These are phyloP conservation scores for Dendrophyllia cribrosa DNA, from an alignment of 64 coral and sea anemone species.

Conservation along the genomic window DNA sequence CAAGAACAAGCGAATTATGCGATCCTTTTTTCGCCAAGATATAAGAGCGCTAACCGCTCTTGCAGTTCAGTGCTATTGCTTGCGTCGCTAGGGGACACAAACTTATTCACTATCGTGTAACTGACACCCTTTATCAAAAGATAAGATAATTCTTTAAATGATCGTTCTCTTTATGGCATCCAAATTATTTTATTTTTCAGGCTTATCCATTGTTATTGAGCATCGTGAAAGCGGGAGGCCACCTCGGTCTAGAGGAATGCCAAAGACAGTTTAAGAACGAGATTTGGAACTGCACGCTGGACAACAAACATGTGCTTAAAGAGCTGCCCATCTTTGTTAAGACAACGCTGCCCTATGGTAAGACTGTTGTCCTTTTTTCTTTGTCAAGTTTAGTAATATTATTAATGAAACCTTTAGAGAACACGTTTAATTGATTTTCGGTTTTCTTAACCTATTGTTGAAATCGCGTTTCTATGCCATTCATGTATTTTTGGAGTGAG, in stretches of 20 bases:
- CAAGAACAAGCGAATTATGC: too few relatives aligned
- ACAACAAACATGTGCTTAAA: background rate
- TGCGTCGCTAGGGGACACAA: background rate
- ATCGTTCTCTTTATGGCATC: slow-evolving; percentile 10
- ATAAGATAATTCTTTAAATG: slow-evolving; percentile 23
- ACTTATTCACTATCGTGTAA: background rate
- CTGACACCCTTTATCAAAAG: slow-evolving; percentile 23
- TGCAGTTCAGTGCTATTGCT: background rate
- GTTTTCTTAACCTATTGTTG: too few relatives aligned
- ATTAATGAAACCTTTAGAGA: too few relatives aligned
- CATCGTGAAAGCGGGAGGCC: slow-evolving; percentile 13
- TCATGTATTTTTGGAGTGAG: too few relatives aligned
- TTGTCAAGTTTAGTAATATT: too few relatives aligned
- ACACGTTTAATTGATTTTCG: too few relatives aligned
- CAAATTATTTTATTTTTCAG: background rate
- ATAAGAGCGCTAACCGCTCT: too few relatives aligned
- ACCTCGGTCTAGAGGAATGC: background rate
- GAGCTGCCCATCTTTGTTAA: slow-evolving; percentile 28
- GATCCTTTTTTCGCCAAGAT: too few relatives aligned
- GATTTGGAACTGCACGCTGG: slow-evolving; percentile 32
- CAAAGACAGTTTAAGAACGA: slow-evolving; percentile 44
- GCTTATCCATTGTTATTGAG: background rate
- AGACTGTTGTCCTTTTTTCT: background rate
- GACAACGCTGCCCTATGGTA: slow-evolving; percentile 24
- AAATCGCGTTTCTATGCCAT: too few relatives aligned